phyloP scores from a whole-genome alignment of 2,113 vertebrate species.

The Laticauda laticaudata region DNA sequence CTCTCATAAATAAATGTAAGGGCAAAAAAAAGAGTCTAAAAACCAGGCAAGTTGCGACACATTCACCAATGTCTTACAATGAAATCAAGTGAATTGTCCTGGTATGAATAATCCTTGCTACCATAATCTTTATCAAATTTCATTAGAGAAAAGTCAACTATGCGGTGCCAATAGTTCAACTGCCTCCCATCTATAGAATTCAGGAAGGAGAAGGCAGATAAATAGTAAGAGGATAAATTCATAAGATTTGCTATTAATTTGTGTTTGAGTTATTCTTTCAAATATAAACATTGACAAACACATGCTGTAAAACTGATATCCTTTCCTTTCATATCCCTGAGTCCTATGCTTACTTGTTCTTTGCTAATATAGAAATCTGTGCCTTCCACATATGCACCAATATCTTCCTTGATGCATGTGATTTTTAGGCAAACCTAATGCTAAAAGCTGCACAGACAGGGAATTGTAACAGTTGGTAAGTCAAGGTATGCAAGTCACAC shows the following conservation, averaged over 20 bases:
- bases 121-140: neutral
- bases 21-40: no score
- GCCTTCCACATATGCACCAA: neutral
- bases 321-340: neutral
- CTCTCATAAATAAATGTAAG: no score
- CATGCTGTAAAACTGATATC: neutral
- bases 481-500: neutral
- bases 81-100: no score
- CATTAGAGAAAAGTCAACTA: neutral
- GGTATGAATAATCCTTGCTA: neutral
- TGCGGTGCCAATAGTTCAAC: neutral
- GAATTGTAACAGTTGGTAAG: neutral
- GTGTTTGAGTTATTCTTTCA: neutral
- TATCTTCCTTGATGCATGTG: neutral
- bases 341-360: neutral
- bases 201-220: neutral
- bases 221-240: neutral
- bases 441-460: neutral
- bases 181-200: neutral
- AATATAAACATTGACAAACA: neutral
- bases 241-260: neutral
- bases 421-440: neutral
- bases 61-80: no score
- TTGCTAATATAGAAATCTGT: neutral
- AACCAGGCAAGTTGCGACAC: no score